Evolutionary conservation across 2,113 vertebrate species (phyloP).

Genomic region (Chaetops frenatus): DNA sequence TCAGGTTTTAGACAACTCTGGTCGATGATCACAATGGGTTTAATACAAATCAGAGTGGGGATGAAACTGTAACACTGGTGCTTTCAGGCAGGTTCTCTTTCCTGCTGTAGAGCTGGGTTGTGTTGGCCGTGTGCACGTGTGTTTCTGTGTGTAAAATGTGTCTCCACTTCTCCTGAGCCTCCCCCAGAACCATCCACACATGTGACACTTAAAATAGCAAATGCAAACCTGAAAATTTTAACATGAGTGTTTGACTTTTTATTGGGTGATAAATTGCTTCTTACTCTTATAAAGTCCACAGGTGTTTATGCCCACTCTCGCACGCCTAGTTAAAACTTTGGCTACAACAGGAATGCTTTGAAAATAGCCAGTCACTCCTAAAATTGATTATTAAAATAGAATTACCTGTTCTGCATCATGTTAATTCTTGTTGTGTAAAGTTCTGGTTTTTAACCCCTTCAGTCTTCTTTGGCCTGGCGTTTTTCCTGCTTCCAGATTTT

Average conservation of each 20-base stretch:
- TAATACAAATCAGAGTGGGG: not conserved
- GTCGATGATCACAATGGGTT: not conserved
- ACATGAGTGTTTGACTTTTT: conserved; percentile 60
- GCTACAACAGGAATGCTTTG: conserved; percentile 50
- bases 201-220: conserved; percentile 38
- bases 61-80: not conserved
- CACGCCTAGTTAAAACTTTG: conserved; percentile 43
- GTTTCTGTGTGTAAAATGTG: not conserved
- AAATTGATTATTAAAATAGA: conserved; percentile 51
- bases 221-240: conserved; percentile 60
- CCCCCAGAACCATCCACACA: not conserved
- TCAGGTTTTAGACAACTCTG: conserved; percentile 27
- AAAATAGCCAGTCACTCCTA: conserved; percentile 39
- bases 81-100: not conserved
- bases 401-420: conserved; percentile 8
- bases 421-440: not conserved
- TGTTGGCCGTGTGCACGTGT: not conserved
- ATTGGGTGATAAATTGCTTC: conserved; percentile 67
- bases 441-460: conserved; percentile 18
- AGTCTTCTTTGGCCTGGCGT: not conserved
- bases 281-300: conserved; percentile 62
- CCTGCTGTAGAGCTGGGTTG: not conserved
- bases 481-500: not conserved
- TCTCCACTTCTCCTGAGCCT: not conserved
- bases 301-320: conserved; percentile 56